Evolutionary conservation across 2,113 vertebrate species (phyloP).

Genomic region (Pelvicachromis taeniatus): DNA sequence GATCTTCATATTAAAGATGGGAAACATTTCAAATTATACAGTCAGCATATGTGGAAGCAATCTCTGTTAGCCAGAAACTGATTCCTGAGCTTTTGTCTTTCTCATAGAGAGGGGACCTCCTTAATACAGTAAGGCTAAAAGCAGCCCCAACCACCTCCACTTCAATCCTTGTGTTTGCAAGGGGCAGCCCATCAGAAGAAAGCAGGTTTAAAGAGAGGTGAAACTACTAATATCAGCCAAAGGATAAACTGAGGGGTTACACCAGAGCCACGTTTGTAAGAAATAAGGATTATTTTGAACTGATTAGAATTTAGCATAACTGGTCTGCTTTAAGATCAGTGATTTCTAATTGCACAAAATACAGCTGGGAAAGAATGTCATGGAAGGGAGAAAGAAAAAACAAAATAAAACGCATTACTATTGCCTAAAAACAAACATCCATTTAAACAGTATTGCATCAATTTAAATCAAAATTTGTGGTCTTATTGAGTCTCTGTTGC

Average conservation of each 20-base stretch:
- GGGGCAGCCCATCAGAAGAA: not conserved
- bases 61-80: not conserved
- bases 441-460: not conserved
- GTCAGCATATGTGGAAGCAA: not conserved
- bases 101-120: accelerated
- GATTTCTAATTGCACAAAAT: not conserved
- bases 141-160: not conserved
- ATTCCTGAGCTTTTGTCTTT: not conserved
- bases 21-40: not conserved
- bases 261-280: accelerated
- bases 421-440: not conserved
- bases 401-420: not conserved
- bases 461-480: not conserved
- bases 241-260: not conserved
- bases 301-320: not conserved
- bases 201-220: not conserved
- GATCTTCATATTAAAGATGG: not conserved
- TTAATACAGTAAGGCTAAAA: not conserved
- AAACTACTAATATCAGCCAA: not conserved
- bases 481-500: not conserved
- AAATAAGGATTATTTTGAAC: not conserved
- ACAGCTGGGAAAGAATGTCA: not conserved
- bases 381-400: not conserved
- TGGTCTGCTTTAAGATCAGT: not conserved
- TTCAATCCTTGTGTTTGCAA: not conserved